Percentiles rank a stretch among this genome's conserved stretches.
phyloP scores from a whole-genome alignment of 2,797 vertebrate genomes.

The Hoplostethus mediterraneus region DNA sequence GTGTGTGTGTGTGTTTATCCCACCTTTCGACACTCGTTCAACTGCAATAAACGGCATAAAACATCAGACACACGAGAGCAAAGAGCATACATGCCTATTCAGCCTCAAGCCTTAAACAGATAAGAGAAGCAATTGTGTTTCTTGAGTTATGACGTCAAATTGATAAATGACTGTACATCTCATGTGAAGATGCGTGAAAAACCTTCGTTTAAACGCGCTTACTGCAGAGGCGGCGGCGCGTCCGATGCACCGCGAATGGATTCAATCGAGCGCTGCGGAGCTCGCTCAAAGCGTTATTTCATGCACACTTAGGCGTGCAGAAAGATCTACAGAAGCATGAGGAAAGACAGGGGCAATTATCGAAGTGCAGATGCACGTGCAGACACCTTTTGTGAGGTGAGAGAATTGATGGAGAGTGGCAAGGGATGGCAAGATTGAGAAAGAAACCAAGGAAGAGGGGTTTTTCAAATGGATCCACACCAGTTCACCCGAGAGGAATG shows the following conservation, averaged over 20 bases:
- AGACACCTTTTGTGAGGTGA: not conserved
- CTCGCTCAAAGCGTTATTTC: conserved; percentile 28
- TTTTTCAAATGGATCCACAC: not conserved
- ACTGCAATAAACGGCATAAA: not conserved
- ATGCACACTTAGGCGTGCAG: conserved; percentile 36
- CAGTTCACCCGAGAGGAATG: conserved; percentile 18
- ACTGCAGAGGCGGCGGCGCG: not conserved
- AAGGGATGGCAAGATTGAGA: not conserved
- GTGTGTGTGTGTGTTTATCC: not conserved
- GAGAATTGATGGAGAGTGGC: conserved; percentile 1
- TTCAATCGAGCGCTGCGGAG: conserved; percentile 18
- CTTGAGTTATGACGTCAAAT: not conserved
- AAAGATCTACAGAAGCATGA: conserved; percentile 5
- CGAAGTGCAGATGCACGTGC: conserved; percentile 19
- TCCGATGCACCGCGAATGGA: conserved; percentile 11
- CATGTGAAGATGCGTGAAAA: not conserved
- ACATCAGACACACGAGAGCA: not conserved
- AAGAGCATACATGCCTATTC: not conserved
- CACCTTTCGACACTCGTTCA: not conserved
- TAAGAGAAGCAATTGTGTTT: not conserved
- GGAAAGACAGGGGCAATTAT: conserved; percentile 22
- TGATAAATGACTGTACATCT: not conserved
- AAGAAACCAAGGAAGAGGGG: not conserved
- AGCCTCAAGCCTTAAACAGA: not conserved
- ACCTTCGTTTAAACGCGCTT: not conserved